Conservation (phyloP, 2,113 vertebrate genomes). For the Anhinga rufa region DNA sequence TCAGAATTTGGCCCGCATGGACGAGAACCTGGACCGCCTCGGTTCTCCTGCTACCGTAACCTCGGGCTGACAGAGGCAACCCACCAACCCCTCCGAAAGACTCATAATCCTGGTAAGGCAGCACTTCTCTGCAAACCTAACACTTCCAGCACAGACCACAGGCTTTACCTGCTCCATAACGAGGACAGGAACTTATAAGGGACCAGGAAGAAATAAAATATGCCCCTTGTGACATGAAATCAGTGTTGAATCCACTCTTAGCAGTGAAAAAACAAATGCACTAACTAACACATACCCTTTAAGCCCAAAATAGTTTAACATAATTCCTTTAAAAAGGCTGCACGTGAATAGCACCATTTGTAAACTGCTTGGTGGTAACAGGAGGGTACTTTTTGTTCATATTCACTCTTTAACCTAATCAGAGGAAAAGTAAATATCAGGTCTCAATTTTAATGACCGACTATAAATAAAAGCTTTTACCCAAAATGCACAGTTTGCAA, state of each 20-base stretch:
- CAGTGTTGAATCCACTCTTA: neutral
- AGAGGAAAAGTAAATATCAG: slow-evolving; percentile 59
- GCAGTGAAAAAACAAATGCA: neutral
- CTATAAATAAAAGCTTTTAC: slow-evolving; percentile 65
- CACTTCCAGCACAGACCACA: neutral
- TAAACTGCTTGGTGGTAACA: neutral
- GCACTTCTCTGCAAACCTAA: neutral
- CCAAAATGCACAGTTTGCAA: slow-evolving; percentile 39
- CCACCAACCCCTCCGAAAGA: neutral
- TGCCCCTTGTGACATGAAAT: neutral
- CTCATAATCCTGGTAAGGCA: neutral
- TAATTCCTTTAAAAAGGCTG: slow-evolving; percentile 3
- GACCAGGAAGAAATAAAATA: neutral
- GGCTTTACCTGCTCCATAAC: neutral
- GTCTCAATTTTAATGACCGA: slow-evolving; percentile 44
- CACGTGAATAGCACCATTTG: neutral
- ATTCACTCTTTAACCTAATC: slow-evolving; percentile 53
- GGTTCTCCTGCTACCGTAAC: neutral
- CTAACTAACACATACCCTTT: neutral
- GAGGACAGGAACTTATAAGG: neutral
- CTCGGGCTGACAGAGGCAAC: neutral
- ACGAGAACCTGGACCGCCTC: neutral
- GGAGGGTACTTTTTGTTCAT: slow-evolving; percentile 5
- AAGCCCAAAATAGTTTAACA: neutral
- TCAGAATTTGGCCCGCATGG: neutral